Evolutionary conservation across 2,113 vertebrate species (phyloP), one percentile per base, ranked within the genome.

Genomic region (Platycercus adscitus): DNA sequence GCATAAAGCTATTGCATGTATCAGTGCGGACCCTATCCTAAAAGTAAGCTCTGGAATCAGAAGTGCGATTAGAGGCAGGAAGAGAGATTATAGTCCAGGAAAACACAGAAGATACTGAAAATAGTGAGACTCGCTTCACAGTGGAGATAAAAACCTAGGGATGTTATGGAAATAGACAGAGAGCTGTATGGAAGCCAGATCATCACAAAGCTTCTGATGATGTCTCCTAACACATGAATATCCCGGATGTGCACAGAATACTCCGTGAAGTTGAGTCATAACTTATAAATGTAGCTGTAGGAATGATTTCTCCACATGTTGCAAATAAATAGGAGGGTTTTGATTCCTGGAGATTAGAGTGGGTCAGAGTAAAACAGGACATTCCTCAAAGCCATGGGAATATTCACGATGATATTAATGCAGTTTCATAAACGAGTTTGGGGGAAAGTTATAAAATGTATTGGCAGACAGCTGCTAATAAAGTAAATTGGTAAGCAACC

Each of bases 391-490:
- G 35, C 69, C 72, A 55, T 49, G 88, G 69, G 72, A 93, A 64
- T 86, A 81, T 75, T 93, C 47, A 41, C n/a, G n/a, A 25, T 25
- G 10, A n/a, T 72, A 95, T 91, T 73, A 77, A 66, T 55, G 20
- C 9, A 31, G 66, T 75, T 93, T 90, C 35, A 64, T 50, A 93
- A 91, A 58, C 23, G 76, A 84, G 55, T 93, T 93, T 86, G 35
- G 88, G 81, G 81, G 76, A 88, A 78, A 50, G 41, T 71, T 78
- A 72, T 86, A 96, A 91, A 88, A 69, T 16, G 55, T 43, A 60
- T 68, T 90, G 94, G 71, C 68, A 90, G 85, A 86, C 72, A 88
- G 83, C 55, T 83, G 72, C 56, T 94, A 94, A 91, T 91, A 96
- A 96, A 93, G 69, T 65, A 93, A 96, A 92, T 95, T 76, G 81